A percentile compares a stretch with the other conserved stretches of the same genome.
Evolutionary conservation across 1,140 invertebrate species (phyloP).

Genomic region (Caenorhabditis briggsae): DNA sequence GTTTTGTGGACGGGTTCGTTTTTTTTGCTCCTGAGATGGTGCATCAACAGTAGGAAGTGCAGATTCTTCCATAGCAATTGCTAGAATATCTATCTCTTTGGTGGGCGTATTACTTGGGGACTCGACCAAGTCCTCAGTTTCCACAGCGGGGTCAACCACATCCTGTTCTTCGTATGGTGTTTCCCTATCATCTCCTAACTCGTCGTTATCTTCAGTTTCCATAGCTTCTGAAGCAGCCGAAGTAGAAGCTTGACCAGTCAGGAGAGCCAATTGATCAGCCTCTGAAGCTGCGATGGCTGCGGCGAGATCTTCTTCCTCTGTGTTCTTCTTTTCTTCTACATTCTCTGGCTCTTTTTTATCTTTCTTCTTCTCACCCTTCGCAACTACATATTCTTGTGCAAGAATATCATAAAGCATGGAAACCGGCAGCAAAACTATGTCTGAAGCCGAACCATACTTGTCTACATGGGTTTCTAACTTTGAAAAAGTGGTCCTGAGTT

Average conservation of each 20-base stretch:
- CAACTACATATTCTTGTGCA: slow-evolving; percentile 34
- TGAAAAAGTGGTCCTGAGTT: slow-evolving; percentile 56
- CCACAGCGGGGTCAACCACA: neutral
- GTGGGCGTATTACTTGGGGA: neutral
- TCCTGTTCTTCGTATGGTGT: neutral
- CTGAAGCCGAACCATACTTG: slow-evolving; percentile 38
- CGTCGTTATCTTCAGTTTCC: neutral
- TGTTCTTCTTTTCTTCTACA: slow-evolving; percentile 12
- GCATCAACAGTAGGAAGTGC: slow-evolving; percentile 11
- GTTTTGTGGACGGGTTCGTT: slow-evolving; percentile 9
- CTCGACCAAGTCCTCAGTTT: neutral
- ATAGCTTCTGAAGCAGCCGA: neutral
- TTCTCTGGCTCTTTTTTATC: slow-evolving; percentile 7
- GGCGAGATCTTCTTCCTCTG: slow-evolving; percentile 14
- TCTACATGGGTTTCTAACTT: slow-evolving; percentile 61
- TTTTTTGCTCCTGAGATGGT: neutral
- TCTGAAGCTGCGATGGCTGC: slow-evolving; percentile 4
- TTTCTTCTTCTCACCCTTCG: slow-evolving; percentile 31
- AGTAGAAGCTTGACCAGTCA: too few relatives aligned
- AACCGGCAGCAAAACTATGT: slow-evolving; percentile 71
- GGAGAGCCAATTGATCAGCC: neutral
- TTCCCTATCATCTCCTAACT: neutral
- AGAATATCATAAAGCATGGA: slow-evolving; percentile 67
- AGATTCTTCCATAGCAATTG: slow-evolving; percentile 7
- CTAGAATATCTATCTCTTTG: slow-evolving; percentile 26